A percentile compares a stretch with the other conserved stretches of the same genome.
These are phyloP conservation scores for Trochalopteron elliotii DNA, from an alignment of 2,113 vertebrate genomes.

Conservation along the genomic window DNA sequence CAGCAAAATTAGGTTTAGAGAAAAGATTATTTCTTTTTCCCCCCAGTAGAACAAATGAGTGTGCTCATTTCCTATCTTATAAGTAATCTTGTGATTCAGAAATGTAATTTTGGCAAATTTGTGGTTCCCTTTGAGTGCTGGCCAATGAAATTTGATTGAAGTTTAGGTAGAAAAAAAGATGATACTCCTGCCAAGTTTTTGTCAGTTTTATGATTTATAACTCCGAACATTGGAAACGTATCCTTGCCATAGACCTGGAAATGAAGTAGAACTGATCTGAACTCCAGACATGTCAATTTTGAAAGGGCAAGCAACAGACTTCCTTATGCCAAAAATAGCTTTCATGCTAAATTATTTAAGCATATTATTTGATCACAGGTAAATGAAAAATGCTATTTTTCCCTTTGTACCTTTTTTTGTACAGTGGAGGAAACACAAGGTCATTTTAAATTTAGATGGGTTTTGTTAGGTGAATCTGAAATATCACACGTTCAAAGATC, in stretches of 20 bases:
- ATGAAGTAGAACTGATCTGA: neutral
- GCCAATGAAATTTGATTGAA: conserved; percentile 21
- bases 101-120: conserved; percentile 19
- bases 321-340: conserved; percentile 60
- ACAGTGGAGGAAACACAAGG: neutral
- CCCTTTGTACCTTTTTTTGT: neutral
- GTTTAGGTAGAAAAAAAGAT: neutral
- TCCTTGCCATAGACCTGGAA: conserved; percentile 22
- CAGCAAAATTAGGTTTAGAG: neutral
- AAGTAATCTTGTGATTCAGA: neutral
- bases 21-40: neutral
- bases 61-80: neutral
- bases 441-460: neutral
- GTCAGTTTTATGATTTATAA: conserved; percentile 36
- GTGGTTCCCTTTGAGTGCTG: neutral
- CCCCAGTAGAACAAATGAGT: neutral
- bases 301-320: conserved; percentile 57
- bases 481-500: neutral
- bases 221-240: neutral
- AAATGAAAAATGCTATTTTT: neutral
- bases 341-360: conserved; percentile 14
- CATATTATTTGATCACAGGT: neutral
- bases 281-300: conserved; percentile 6
- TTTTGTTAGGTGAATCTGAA: neutral
- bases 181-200: conserved; percentile 41